Evolutionary conservation across 2,797 vertebrate genomes (phyloP).

Genomic region (Tapirus indicus): DNA sequence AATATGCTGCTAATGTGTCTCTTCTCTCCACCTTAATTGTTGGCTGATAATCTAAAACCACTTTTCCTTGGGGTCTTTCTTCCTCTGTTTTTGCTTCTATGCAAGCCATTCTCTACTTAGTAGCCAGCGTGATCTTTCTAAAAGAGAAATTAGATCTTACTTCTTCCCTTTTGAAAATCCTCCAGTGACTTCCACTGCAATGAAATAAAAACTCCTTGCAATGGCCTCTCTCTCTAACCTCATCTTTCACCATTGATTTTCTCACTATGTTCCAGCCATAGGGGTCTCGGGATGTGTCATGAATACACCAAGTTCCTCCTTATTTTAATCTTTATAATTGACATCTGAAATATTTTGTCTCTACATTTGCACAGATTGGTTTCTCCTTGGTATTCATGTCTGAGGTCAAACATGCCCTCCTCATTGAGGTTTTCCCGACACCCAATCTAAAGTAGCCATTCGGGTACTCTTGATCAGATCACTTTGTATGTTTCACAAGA

Average conservation of each 20-base stretch:
- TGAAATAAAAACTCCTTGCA: background rate
- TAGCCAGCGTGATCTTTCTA: background rate
- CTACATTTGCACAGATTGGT: accelerated
- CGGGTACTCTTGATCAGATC: background rate
- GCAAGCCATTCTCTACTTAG: background rate
- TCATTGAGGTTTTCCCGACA: background rate
- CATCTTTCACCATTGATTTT: background rate
- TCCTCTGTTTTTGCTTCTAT: background rate
- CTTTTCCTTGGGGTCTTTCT: background rate
- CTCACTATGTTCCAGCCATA: background rate
- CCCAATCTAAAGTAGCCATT: background rate
- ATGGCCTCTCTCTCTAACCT: background rate
- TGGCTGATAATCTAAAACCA: background rate
- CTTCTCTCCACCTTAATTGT: background rate
- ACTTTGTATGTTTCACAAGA: background rate
- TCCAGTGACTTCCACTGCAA: background rate
- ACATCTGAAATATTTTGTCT: background rate
- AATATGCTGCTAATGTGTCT: background rate
- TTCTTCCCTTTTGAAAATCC: background rate
- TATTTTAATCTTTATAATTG: background rate
- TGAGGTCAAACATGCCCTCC: background rate
- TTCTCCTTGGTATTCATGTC: background rate
- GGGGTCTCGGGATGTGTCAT: background rate
- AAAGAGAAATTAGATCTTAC: background rate
- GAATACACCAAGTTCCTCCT: background rate